These are phyloP conservation scores for Phortica okadai DNA, from an alignment of 2,888 invertebrate species.

Conservation along the genomic window DNA sequence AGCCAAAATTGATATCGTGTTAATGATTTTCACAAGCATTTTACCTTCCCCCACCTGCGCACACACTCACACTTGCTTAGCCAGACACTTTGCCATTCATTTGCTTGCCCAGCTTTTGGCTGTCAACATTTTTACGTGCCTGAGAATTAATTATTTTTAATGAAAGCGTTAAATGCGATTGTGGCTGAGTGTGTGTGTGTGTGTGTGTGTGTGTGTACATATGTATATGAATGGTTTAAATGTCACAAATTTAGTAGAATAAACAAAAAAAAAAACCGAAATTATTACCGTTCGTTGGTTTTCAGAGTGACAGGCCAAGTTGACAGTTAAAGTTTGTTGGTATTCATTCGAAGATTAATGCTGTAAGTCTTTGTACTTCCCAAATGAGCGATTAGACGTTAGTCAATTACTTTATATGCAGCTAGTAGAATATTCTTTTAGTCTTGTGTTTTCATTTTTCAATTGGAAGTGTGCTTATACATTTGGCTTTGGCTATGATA, in stretches of 20 bases:
- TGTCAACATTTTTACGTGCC: constrained; percentile 54
- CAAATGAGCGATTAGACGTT: constrained; percentile 39
- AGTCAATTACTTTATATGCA: constrained; percentile 17
- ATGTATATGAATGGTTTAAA: constrained; percentile 38
- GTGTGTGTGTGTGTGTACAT: constrained; percentile 52
- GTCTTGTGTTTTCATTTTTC: constrained; percentile 41
- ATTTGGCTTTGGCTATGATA: background rate
- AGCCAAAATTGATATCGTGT: constrained; percentile 63
- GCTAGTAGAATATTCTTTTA: constrained; percentile 24
- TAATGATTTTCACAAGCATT: constrained; percentile 53
- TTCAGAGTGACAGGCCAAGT: constrained; percentile 53
- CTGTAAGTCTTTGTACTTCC: constrained; percentile 43
- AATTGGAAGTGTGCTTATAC: background rate
- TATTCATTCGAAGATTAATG: constrained; percentile 52
- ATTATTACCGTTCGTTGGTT: constrained; percentile 43
- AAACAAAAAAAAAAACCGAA: constrained; percentile 34
- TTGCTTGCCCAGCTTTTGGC: constrained; percentile 46
- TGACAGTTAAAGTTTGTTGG: constrained; percentile 59
- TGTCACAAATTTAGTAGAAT: constrained; percentile 55
- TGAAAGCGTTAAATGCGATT: constrained; percentile 64
- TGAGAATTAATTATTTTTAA: constrained; percentile 72
- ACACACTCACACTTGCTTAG: constrained; percentile 43
- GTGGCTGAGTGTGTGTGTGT: constrained; percentile 38
- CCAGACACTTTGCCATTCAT: constrained; percentile 36
- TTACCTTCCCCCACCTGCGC: constrained; percentile 33